phyloP scores from a whole-genome alignment of 2,888 invertebrate species.

The Coleophora flavipennella region DNA sequence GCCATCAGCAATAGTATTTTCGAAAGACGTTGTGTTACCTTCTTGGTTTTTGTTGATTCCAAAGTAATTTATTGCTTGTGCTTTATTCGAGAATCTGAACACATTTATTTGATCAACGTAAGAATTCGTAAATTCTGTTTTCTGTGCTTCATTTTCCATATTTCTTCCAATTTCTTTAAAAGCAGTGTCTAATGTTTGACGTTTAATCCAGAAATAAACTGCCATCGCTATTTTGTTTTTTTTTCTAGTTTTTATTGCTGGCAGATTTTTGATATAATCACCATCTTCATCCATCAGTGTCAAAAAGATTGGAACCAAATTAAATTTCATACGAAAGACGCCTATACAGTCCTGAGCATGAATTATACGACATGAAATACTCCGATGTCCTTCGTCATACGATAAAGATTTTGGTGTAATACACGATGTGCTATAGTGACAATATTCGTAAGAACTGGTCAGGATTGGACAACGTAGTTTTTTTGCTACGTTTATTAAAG shows the following conservation, averaged over 20 bases:
- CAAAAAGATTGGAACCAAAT: conserved; percentile 12
- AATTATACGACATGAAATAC: conserved; percentile 2
- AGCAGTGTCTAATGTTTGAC: conserved; percentile 5
- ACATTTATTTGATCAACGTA: conserved; percentile 1
- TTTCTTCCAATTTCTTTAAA: conserved; percentile 2
- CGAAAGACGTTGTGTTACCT: conserved; percentile 16
- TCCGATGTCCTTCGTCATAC: neutral
- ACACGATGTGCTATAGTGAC: conserved; percentile 14
- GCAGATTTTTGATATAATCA: conserved; percentile 8
- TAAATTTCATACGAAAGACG: neutral
- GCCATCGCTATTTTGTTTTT: conserved; percentile 4
- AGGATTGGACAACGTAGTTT: conserved; percentile 23
- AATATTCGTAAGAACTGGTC: conserved; percentile 24
- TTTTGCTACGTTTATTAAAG: conserved; percentile 20
- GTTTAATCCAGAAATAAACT: conserved; percentile 10
- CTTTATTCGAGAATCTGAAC: neutral
- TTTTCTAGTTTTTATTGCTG: conserved; percentile 7
- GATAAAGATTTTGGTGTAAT: conserved; percentile 4
- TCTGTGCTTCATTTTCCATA: conserved; percentile 5
- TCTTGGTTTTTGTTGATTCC: neutral
- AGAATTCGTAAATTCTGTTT: conserved; percentile 3
- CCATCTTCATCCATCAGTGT: conserved; percentile 15
- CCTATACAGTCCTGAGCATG: neutral
- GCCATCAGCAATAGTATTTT: conserved; percentile 18
- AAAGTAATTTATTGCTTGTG: neutral